Conservation (phyloP, 1,140 invertebrate species). For the Drosophila sproati region DNA sequence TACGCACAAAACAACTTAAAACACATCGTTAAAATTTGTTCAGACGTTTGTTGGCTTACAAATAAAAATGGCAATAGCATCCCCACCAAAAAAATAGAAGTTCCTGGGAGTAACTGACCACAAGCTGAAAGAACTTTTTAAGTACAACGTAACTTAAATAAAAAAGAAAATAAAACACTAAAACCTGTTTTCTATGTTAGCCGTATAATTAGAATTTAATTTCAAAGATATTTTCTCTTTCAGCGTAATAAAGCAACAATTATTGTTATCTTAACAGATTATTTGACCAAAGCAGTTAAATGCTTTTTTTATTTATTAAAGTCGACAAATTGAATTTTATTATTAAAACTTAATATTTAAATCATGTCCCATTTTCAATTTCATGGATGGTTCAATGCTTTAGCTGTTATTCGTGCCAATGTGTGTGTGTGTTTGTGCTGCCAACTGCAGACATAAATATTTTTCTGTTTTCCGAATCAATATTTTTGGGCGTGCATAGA, state of each 20-base stretch:
- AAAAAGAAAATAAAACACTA: too few species aligned
- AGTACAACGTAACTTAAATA: too few species aligned
- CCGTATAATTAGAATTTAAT: too few species aligned
- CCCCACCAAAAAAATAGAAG: background rate
- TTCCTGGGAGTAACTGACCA: background rate
- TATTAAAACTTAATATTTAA: slow-evolving; percentile 8
- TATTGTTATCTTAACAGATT: too few species aligned
- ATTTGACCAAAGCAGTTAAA: too few species aligned
- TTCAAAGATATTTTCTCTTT: too few species aligned
- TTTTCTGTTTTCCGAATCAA: slow-evolving; percentile 58
- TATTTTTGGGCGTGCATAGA: slow-evolving; percentile 73
- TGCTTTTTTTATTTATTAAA: background rate
- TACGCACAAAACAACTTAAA: slow-evolving; percentile 10
- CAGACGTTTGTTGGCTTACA: slow-evolving; percentile 12
- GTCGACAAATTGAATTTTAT: background rate
- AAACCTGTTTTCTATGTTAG: too few species aligned
- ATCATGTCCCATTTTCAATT: slow-evolving; percentile 37
- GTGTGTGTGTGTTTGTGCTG: slow-evolving; percentile 13
- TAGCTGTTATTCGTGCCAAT: slow-evolving; percentile 25
- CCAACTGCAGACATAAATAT: slow-evolving; percentile 36
- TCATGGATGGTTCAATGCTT: slow-evolving; percentile 23
- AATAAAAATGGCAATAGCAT: slow-evolving; percentile 3
- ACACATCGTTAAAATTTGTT: slow-evolving; percentile 30
- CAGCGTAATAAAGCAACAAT: too few species aligned
- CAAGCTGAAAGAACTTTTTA: too few species aligned